These are phyloP conservation scores for Planococcus citri DNA, from an alignment of 1,140 invertebrate genomes.

Conservation along the genomic window DNA sequence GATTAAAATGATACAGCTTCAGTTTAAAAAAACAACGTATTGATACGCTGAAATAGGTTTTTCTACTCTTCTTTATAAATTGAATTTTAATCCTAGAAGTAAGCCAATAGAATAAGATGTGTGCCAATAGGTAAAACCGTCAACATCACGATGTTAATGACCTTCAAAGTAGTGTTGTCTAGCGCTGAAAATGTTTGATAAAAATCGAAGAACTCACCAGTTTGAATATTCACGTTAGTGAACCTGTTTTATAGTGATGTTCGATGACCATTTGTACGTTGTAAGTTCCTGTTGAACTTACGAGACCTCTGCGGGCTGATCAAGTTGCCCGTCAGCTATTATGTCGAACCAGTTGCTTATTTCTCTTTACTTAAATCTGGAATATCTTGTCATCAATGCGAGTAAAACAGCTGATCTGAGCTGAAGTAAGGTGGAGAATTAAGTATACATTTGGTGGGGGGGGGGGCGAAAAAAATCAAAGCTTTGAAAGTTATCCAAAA, in stretches of 20 bases:
- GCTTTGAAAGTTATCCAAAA: no score
- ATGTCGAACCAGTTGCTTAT: background rate
- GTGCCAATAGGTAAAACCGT: background rate
- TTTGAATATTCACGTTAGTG: background rate
- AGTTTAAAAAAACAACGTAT: no score
- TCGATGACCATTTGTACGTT: background rate
- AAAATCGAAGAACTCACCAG: background rate
- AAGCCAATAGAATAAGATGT: background rate
- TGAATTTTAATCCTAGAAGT: background rate
- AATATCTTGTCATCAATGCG: background rate
- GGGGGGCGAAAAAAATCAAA: no score
- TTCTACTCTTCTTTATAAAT: background rate
- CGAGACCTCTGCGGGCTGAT: background rate
- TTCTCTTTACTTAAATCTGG: background rate
- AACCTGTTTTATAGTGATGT: background rate
- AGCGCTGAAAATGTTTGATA: background rate
- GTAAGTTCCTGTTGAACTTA: background rate
- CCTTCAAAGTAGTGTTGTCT: background rate
- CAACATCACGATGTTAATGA: background rate
- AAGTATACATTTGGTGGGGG: no score
- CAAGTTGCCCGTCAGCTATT: background rate
- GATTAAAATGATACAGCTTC: no score
- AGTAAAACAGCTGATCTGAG: no score
- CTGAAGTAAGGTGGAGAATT: no score
- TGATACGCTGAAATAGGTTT: background rate